Percentiles rank a stretch among this genome's conserved stretches.
phyloP scores from a whole-genome alignment of 2,888 invertebrate genomes.

The Petrophora chlorosata region DNA sequence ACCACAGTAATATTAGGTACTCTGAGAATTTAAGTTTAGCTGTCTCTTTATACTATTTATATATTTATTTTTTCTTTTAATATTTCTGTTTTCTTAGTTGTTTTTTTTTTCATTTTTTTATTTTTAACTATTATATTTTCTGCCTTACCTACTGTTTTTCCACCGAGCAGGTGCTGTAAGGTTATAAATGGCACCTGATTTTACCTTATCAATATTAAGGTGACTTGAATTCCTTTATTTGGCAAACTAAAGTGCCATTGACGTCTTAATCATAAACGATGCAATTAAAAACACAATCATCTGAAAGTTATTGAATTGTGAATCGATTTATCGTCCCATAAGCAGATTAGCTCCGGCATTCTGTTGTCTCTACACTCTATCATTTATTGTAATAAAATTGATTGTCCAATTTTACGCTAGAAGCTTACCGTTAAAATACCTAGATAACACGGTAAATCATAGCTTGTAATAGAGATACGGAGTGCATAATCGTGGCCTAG shows the following conservation, averaged over 20 bases:
- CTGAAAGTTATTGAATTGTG: slow-evolving; percentile 5
- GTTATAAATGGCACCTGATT: too few species aligned
- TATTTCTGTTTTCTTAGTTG: too few species aligned
- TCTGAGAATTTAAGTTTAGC: too few species aligned
- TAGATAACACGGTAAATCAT: slow-evolving; percentile 34
- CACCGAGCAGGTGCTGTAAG: too few species aligned
- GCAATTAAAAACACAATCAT: slow-evolving; percentile 2
- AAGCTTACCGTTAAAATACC: slow-evolving; percentile 40
- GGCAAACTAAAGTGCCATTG: background rate
- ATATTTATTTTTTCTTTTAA: too few species aligned
- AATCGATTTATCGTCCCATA: slow-evolving; percentile 20
- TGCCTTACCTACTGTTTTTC: too few species aligned
- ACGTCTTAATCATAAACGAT: slow-evolving; percentile 2
- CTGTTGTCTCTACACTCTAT: slow-evolving; percentile 32
- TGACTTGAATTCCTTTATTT: slow-evolving; percentile 2
- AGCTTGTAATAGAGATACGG: slow-evolving; percentile 27
- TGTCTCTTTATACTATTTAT: too few species aligned
- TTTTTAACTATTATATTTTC: too few species aligned
- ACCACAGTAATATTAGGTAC: too few species aligned
- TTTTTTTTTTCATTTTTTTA: too few species aligned
- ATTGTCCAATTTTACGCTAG: slow-evolving; percentile 40
- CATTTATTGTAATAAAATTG: slow-evolving; percentile 41
- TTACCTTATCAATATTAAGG: background rate
- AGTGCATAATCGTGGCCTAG: slow-evolving; percentile 39
- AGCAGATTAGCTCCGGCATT: slow-evolving; percentile 21